Evolutionary conservation across 2,888 invertebrate species (phyloP), one percentile per base, ranked within the genome.

Genomic region (Macropis europaea): DNA sequence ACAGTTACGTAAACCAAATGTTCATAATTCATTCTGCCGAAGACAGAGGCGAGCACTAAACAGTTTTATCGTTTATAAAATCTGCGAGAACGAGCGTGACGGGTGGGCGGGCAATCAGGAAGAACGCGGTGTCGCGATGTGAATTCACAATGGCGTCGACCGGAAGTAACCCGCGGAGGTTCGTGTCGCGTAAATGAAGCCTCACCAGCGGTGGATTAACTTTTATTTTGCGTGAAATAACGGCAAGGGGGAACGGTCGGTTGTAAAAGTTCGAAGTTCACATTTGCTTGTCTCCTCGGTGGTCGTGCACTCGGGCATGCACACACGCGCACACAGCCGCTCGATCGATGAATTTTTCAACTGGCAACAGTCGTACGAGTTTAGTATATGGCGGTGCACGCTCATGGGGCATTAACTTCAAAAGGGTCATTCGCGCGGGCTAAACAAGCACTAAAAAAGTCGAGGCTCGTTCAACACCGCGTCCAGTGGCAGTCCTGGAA

Each of bases 371-470:
- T 81, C 79, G 73, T 72, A 64, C 69, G 59, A 67, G 71, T 81
- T 70, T 67, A 73, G 81, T 73, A 66, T 81, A 75, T 63, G 73
- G 53, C 36, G 38, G 54, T 50, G 43, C 47, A 38, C 64, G 54
- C 73, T 79, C 77, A 77, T 68, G 82, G 74, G 59, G 70, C 82
- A 81, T 81, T 81, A 79, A 81, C 79, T 79, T 81, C 77, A 79
- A 81, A 81, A 79, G 74, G 77, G 74, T 77, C 79, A 77, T 77
- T 77, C 74, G 74, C 73, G 68, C 64, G 66, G 70, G 69, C 74
- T 81, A 81, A 81, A 81, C 82, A 81, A 81, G 81, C 74, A 81
- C 72, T 79, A 81, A 81, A 81, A 81, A 79, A 76, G 76, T 79
- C 67, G 62, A 53, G 69, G 73, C 61, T 68, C 70, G 62, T 69